These are phyloP conservation scores for Drosophila nigricruria DNA, from an alignment of 2,888 invertebrate genomes.

Conservation along the genomic window DNA sequence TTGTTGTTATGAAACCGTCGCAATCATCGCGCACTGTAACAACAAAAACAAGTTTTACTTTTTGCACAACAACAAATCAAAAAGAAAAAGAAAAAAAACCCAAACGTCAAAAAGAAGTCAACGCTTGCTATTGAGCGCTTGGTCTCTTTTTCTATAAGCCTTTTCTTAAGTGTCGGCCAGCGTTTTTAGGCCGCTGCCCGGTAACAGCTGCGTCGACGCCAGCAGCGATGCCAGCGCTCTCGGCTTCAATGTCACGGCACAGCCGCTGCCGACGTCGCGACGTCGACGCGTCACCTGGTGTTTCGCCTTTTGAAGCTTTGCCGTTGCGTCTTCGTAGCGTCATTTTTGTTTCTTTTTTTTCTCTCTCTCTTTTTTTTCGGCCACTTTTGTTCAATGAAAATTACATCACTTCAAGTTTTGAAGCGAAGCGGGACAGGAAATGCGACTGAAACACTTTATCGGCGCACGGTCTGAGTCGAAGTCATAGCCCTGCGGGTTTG, in stretches of 20 bases:
- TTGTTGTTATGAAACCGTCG: constrained; percentile 72
- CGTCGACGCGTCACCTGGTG: constrained; percentile 35
- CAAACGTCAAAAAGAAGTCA: constrained; percentile 59
- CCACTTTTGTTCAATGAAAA: constrained; percentile 63
- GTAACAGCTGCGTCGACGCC: constrained; percentile 36
- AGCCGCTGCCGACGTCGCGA: constrained; percentile 20
- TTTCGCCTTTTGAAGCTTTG: constrained; percentile 34
- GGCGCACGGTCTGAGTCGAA: constrained; percentile 3
- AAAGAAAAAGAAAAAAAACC: constrained; percentile 32
- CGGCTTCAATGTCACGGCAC: constrained; percentile 76
- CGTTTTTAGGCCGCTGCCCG: constrained; percentile 74
- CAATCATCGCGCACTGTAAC: constrained; percentile 62
- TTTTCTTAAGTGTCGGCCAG: constrained; percentile 35
- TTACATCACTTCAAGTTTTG: constrained; percentile 67
- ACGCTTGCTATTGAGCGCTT: constrained; percentile 71
- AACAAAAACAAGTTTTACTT: constrained; percentile 71
- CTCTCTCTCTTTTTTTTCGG: constrained; percentile 46
- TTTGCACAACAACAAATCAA: constrained; percentile 58
- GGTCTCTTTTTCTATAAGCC: constrained; percentile 61
- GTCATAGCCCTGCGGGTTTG: constrained; percentile 18
- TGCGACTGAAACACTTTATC: constrained; percentile 50
- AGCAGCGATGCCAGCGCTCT: constrained; percentile 20
- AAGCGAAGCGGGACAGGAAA: constrained; percentile 60
- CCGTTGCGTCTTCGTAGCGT: constrained; percentile 61
- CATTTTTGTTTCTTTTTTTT: constrained; percentile 35